Conservation (phyloP, 2,113 vertebrate genomes). For the Lates calcarifer region DNA sequence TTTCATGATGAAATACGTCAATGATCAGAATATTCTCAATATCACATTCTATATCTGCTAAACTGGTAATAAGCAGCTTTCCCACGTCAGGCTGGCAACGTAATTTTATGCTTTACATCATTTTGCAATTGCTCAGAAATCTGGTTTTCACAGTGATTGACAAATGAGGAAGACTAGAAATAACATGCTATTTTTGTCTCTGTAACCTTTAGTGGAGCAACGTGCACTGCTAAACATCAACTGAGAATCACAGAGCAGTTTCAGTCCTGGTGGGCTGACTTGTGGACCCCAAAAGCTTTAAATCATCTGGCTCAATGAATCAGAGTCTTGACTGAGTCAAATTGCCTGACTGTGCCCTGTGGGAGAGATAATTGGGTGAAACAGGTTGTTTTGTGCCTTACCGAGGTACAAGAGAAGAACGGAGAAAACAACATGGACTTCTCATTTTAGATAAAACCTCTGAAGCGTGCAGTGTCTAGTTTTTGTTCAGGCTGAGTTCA, state of each 20-base stretch:
- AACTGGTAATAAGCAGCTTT: not conserved
- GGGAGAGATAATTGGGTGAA: slow-evolving; percentile 79
- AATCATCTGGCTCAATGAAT: slow-evolving; percentile 74
- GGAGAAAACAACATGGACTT: slow-evolving; percentile 60
- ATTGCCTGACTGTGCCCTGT: slow-evolving; percentile 72
- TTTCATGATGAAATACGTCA: not conserved
- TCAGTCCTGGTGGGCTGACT: slow-evolving; percentile 58
- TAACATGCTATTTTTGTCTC: slow-evolving; percentile 48
- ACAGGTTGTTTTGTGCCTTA: slow-evolving; percentile 70
- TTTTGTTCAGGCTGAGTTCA: slow-evolving; percentile 42
- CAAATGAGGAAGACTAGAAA: slow-evolving; percentile 34
- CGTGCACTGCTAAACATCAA: slow-evolving; percentile 52
- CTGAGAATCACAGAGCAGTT: slow-evolving; percentile 50
- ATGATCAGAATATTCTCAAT: not conserved
- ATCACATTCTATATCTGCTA: not conserved
- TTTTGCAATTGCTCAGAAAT: not conserved
- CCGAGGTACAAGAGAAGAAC: slow-evolving; percentile 53
- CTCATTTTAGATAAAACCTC: slow-evolving; percentile 66
- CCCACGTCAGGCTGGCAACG: not conserved
- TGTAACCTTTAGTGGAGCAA: slow-evolving; percentile 34
- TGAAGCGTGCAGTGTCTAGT: slow-evolving; percentile 41
- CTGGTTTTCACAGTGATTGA: slow-evolving; percentile 5
- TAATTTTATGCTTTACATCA: not conserved
- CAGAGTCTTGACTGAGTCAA: slow-evolving; percentile 71
- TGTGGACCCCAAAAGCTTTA: slow-evolving; percentile 64